phyloP scores from a whole-genome alignment of 2,797 vertebrate genomes.

The Chelon labrosus region DNA sequence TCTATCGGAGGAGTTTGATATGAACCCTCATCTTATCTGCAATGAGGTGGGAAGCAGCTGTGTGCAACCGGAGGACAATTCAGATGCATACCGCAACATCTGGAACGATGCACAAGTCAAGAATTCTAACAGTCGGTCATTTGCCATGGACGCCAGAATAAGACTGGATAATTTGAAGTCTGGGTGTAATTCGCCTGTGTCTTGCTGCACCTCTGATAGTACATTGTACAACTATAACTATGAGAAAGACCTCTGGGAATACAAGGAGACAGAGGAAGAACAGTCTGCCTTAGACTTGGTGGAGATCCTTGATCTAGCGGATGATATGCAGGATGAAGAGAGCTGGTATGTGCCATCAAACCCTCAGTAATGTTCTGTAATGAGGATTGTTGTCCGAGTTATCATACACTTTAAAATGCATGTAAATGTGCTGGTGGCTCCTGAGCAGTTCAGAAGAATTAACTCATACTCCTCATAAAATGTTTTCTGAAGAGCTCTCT shows the following conservation, averaged over 20 bases:
- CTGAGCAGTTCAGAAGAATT: no score
- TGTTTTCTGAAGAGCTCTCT: background rate
- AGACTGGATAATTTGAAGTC: conserved; percentile 69
- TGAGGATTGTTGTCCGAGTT: background rate
- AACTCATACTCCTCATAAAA: background rate
- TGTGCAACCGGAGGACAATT: conserved; percentile 12
- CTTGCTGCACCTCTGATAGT: conserved; percentile 2
- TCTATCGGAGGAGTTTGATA: conserved; percentile 25
- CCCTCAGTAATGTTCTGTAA: background rate
- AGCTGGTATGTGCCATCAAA: conserved; percentile 73
- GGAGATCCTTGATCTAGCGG: conserved; percentile 72
- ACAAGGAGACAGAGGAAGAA: conserved; percentile 40
- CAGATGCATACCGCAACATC: conserved; percentile 31
- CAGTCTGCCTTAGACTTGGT: conserved; percentile 74
- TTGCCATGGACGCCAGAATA: conserved; percentile 67
- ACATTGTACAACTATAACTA: conserved; percentile 26
- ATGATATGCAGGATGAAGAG: conserved; percentile 67
- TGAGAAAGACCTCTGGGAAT: conserved; percentile 49
- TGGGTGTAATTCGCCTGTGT: conserved; percentile 36
- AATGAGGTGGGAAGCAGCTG: conserved; percentile 25
- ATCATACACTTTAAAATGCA: conserved; percentile 1
- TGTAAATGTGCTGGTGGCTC: no score
- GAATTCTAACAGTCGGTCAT: conserved; percentile 44
- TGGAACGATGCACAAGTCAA: conserved; percentile 37
- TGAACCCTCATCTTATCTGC: conserved; percentile 14